Base-by-base conservation (phyloP, 2,888 invertebrate species). In the Sepioteuthis lessoniana region DNA sequence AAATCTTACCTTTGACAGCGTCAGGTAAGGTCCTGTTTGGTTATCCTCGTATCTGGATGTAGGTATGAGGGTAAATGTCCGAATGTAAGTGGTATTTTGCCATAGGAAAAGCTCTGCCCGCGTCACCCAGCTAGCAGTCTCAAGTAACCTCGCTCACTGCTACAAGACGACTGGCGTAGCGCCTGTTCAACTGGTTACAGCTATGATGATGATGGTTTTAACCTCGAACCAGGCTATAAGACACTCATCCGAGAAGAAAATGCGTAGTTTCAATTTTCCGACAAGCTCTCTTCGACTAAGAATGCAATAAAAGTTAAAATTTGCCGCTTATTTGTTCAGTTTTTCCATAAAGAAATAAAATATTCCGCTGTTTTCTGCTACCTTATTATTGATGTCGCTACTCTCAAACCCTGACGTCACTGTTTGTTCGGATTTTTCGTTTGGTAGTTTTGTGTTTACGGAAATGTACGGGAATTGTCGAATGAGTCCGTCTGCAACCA, bases 51-150 rank as follows among this genome's bases (percentile, higher is more conserved):
- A 46, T 47, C 92, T 92, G 92, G 76, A 4, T n/a, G n/a, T n/a
- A 76, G 76, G n/a, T 76, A 76, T 46, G 47, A 31, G 92, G 92
- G 47, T 92, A 92, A 92, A 92, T 92, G 92, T 92, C 92, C 92
- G 92, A 47, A 46, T 42, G 92, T n/a, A 13, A 47, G 21, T 42
- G 46, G 46, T 47, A 92, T 92, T 92, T n/a, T 92, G 92, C 92
- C 92, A 92, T 92, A 92, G 47, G 47, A 47, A 47, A 92, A 92
- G 92, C 46, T n/a, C 31, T n/a, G 35, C 46, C 46, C 46, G 42
- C 38, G 42, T 28, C 46, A 92, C 47, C 76, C 76, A n/a, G 76
- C n/a, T 76, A 76, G 76, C 76, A 76, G 76, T 76, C n/a, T n/a
- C 76, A 76, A 76, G 76, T 7, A 76, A 35, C n/a, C 76, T n/a